Conservation (phyloP, 2,797 vertebrate genomes). For the Momotus momota region DNA sequence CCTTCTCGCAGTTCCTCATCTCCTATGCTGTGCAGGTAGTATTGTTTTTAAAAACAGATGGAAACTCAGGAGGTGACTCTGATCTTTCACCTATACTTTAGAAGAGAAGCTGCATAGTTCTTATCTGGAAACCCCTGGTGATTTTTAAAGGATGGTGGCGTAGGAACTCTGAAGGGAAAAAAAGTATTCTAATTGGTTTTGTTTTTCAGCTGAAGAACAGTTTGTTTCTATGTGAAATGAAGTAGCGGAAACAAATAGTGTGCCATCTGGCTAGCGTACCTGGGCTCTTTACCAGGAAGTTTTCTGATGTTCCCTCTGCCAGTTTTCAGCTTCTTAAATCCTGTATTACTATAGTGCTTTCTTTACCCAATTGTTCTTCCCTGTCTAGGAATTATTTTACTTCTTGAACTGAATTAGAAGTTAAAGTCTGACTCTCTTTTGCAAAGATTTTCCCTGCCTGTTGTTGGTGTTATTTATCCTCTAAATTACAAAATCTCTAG, state of each 20-base stretch:
- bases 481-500: background rate
- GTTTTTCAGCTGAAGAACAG: constrained; percentile 51
- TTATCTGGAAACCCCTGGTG: constrained; percentile 18
- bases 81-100: constrained; percentile 30
- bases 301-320: constrained; percentile 16
- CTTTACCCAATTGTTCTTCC: background rate
- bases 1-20: background rate
- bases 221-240: constrained; percentile 61
- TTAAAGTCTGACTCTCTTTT: background rate
- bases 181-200: constrained; percentile 50
- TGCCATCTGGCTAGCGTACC: constrained; percentile 64
- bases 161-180: constrained; percentile 7
- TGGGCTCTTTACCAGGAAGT: constrained; percentile 19
- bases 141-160: constrained; percentile 9
- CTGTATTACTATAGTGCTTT: background rate
- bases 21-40: background rate
- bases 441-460: background rate
- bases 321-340: background rate
- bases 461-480: constrained; percentile 11
- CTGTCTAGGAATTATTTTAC: background rate
- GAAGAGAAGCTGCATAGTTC: background rate
- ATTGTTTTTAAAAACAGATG: constrained; percentile 44
- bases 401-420: background rate
- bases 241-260: constrained; percentile 62
- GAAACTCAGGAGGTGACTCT: constrained; percentile 20